These are phyloP conservation scores for Tribolium madens DNA, from an alignment of 1,140 invertebrate species.

Conservation along the genomic window DNA sequence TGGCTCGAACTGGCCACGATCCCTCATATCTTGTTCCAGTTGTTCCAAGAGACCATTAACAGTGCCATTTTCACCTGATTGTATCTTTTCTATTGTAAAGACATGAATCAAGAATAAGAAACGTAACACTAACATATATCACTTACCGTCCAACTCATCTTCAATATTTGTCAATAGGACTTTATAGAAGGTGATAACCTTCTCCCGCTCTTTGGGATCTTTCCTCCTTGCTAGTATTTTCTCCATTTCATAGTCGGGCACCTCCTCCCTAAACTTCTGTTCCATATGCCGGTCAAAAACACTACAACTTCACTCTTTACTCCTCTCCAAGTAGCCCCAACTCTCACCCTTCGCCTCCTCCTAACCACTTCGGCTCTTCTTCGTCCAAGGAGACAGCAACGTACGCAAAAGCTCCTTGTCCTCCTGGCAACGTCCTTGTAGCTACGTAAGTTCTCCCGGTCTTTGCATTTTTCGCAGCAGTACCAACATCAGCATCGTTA, in stretches of 20 bases:
- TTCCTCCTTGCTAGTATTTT: slow-evolving; percentile 61
- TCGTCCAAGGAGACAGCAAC: slow-evolving; percentile 59
- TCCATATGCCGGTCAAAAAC: slow-evolving; percentile 57
- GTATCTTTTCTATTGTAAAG: slow-evolving; percentile 45
- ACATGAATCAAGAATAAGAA: neutral
- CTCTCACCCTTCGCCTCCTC: slow-evolving; percentile 58
- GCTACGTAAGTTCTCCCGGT: slow-evolving; percentile 65
- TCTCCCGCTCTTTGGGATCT: slow-evolving; percentile 61
- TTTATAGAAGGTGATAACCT: slow-evolving; percentile 63
- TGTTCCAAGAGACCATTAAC: slow-evolving; percentile 61
- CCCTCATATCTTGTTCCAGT: slow-evolving; percentile 59
- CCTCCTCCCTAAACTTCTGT: slow-evolving; percentile 57
- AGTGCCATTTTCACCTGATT: slow-evolving; percentile 56
- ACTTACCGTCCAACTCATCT: slow-evolving; percentile 61
- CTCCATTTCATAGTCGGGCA: slow-evolving; percentile 62
- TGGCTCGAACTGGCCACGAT: slow-evolving; percentile 51
- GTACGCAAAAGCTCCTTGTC: slow-evolving; percentile 65
- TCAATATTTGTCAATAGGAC: slow-evolving; percentile 63
- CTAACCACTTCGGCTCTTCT: slow-evolving; percentile 59
- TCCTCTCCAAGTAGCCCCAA: neutral
- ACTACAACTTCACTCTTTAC: slow-evolving; percentile 3
- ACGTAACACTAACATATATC: neutral
- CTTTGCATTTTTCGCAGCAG: slow-evolving; percentile 47
- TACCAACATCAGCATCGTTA: slow-evolving; percentile 54
- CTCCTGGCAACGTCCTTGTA: slow-evolving; percentile 63